Evolutionary conservation across 2,797 vertebrate genomes (phyloP).

Genomic region (Hirundo rustica): DNA sequence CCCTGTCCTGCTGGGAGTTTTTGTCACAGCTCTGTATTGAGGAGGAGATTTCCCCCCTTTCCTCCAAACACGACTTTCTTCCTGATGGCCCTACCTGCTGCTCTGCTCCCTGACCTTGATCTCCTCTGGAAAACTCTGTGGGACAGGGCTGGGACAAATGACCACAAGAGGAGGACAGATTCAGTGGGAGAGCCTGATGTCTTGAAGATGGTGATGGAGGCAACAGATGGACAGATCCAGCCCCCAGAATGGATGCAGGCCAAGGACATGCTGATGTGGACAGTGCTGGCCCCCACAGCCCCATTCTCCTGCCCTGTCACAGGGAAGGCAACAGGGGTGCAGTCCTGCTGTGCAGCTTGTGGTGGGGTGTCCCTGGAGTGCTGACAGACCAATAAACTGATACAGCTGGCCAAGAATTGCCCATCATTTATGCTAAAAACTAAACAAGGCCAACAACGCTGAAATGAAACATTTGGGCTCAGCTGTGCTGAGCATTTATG

Average conservation of each 20-base stretch:
- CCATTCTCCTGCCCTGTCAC: not conserved
- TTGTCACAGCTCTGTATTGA: not conserved
- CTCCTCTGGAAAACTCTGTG: not conserved
- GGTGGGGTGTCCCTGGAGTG: not conserved
- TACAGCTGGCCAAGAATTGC: not conserved
- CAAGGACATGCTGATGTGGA: not conserved
- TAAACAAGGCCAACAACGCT: not conserved
- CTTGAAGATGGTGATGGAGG: not conserved
- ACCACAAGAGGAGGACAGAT: not conserved
- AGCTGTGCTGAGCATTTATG: not conserved
- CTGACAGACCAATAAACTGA: not conserved
- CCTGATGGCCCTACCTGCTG: not conserved
- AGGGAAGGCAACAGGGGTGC: not conserved
- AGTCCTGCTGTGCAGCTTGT: not conserved
- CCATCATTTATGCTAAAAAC: not conserved
- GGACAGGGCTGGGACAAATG: not conserved
- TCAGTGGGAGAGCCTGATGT: not conserved
- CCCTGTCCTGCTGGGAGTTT: not conserved
- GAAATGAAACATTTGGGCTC: not conserved
- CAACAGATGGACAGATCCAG: not conserved
- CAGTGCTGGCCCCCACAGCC: rapidly evolving
- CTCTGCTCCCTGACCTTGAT: not conserved
- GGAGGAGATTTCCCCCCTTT: not conserved
- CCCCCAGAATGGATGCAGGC: not conserved
- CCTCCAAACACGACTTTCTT: not conserved